Percentiles rank a stretch among this genome's conserved stretches.
Evolutionary conservation across 2,888 invertebrate genomes (phyloP).

Genomic region (Drosophila mimica): DNA sequence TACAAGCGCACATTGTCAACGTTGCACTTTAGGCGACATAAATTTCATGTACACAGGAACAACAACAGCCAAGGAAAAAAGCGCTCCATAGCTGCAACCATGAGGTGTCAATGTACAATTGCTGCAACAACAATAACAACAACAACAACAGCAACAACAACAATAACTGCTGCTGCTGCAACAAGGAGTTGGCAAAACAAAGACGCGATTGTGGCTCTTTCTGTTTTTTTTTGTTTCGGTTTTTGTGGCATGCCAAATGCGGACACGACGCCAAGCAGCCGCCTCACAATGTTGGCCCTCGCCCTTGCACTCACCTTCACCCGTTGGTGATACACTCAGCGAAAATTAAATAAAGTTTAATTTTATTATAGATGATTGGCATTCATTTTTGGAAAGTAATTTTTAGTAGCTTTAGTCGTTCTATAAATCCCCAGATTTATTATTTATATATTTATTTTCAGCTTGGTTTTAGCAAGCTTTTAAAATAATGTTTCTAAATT

Average conservation of each 20-base stretch:
- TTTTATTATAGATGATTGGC: background rate
- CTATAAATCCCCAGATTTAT: background rate
- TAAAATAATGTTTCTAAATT: no score
- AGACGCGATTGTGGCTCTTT: conserved; percentile 68
- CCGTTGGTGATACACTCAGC: background rate
- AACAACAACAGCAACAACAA: conserved; percentile 27
- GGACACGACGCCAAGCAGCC: conserved; percentile 65
- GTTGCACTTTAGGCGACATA: conserved; percentile 80
- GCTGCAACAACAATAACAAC: conserved; percentile 59
- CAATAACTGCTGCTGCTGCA: conserved; percentile 32
- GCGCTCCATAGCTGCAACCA: conserved; percentile 44
- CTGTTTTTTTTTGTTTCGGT: conserved; percentile 25
- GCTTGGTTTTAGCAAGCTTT: background rate
- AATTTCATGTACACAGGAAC: conserved; percentile 70
- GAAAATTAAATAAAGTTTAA: background rate
- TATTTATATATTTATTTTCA: background rate
- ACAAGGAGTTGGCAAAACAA: conserved; percentile 62
- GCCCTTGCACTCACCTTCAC: conserved; percentile 19
- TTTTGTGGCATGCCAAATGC: conserved; percentile 71
- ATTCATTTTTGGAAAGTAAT: background rate
- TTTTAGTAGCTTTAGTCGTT: background rate
- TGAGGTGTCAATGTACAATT: conserved; percentile 80
- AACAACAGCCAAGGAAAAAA: conserved; percentile 33
- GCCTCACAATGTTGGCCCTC: conserved; percentile 21
- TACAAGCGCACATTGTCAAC: conserved; percentile 81